These are phyloP conservation scores for Sebastes alutus DNA, from an alignment of 2,797 vertebrate species.

Conservation along the genomic window DNA sequence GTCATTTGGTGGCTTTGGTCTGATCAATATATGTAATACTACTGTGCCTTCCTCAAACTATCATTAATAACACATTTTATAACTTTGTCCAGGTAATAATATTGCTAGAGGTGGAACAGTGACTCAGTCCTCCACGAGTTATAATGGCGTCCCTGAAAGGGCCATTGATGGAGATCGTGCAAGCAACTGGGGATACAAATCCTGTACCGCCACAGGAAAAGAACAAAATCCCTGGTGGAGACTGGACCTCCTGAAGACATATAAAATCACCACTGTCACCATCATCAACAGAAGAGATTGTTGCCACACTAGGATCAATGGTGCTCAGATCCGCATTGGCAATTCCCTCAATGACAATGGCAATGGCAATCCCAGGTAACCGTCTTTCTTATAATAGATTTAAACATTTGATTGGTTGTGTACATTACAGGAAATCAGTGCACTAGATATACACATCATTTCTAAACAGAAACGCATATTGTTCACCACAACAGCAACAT, in stretches of 20 bases:
- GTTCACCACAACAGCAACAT: neutral
- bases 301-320: neutral
- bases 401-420: neutral
- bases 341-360: constrained; percentile 3
- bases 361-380: neutral
- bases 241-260: constrained; percentile 18
- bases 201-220: neutral
- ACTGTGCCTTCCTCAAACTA: neutral
- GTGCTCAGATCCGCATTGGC: constrained; percentile 21
- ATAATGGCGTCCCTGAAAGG: neutral
- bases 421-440: neutral
- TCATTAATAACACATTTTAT: neutral
- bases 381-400: neutral
- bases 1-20: neutral
- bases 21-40: neutral
- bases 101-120: constrained; percentile 5
- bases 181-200: rapidly evolving
- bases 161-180: constrained; percentile 8
- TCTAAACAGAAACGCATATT: neutral
- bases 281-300: constrained; percentile 34
- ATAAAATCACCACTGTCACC: constrained; percentile 15
- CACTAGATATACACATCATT: too few relatives aligned
- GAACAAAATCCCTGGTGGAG: neutral
- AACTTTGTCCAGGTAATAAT: neutral
- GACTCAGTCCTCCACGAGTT: neutral